Evolutionary conservation across 2,113 vertebrate genomes (phyloP).

Genomic region (Leptocoma aspasia): DNA sequence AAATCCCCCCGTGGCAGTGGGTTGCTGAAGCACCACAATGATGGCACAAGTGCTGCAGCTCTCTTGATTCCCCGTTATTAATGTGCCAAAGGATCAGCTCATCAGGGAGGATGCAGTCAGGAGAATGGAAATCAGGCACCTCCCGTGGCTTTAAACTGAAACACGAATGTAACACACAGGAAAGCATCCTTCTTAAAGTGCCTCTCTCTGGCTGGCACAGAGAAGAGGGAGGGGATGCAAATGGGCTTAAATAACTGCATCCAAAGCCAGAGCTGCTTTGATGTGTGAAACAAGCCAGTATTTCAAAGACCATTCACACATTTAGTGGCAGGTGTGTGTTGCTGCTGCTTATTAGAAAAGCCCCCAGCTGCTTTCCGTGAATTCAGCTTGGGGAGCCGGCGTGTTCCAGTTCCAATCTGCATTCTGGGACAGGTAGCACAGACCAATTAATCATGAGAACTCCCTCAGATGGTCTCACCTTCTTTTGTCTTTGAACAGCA

Average conservation of each 20-base stretch:
- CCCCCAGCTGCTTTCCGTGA: conserved; percentile 29
- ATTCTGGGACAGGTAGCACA: conserved; percentile 57
- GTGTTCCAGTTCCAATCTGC: conserved; percentile 50
- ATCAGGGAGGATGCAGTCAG: neutral
- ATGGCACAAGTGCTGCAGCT: neutral
- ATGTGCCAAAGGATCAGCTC: neutral
- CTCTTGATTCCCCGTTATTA: neutral
- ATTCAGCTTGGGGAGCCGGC: conserved; percentile 4
- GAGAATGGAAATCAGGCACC: neutral
- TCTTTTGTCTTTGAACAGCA: conserved; percentile 72
- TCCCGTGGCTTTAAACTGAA: neutral
- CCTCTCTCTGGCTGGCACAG: neutral
- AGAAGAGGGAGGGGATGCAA: neutral
- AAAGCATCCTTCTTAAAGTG: neutral
- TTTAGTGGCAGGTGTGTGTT: neutral
- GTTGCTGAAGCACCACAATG: neutral
- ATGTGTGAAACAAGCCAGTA: neutral
- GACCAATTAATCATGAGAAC: conserved; percentile 68
- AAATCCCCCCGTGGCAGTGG: neutral
- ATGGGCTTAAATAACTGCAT: neutral
- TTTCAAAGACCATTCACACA: neutral
- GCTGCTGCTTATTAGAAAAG: neutral
- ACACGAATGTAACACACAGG: rapidly evolving
- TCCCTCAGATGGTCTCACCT: conserved; percentile 64
- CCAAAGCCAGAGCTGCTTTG: neutral